A percentile compares a stretch with the other conserved stretches of the same genome.
phyloP scores from a whole-genome alignment of 2,888 invertebrate genomes.

The Pandemis heparana region DNA sequence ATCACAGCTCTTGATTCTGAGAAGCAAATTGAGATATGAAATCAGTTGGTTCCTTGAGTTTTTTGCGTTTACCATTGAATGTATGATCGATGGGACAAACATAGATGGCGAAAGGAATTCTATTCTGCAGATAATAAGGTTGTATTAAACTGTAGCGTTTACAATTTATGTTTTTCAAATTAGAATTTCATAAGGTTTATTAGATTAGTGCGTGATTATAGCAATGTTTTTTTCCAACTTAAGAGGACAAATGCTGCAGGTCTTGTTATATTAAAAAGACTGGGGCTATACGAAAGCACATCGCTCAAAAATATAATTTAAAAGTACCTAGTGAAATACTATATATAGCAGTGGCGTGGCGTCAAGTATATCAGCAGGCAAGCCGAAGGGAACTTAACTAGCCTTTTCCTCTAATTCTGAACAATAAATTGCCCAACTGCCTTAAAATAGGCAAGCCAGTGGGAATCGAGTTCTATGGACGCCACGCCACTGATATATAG shows the following conservation, averaged over 20 bases:
- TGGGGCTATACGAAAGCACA: too few relatives aligned
- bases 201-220: slow-evolving; percentile 4
- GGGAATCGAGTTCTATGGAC: too few relatives aligned
- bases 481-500: too few relatives aligned
- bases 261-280: not conserved
- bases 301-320: too few relatives aligned
- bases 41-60: slow-evolving; percentile 23
- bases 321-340: too few relatives aligned
- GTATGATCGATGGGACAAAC: not conserved
- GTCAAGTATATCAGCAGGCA: too few relatives aligned
- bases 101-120: not conserved
- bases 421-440: too few relatives aligned
- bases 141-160: not conserved
- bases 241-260: slow-evolving; percentile 5
- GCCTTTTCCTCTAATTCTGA: too few relatives aligned
- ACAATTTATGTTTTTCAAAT: not conserved
- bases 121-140: not conserved
- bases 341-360: too few relatives aligned
- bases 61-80: slow-evolving; percentile 7
- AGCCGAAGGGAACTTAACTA: too few relatives aligned
- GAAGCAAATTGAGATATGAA: slow-evolving; percentile 18
- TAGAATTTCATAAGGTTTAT: slow-evolving; percentile 21
- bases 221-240: slow-evolving; percentile 12
- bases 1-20: slow-evolving; percentile 18
- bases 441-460: too few relatives aligned